These are phyloP conservation scores for Peromyscus polionotus DNA, from an alignment of 2,113 vertebrate genomes.

Conservation along the genomic window DNA sequence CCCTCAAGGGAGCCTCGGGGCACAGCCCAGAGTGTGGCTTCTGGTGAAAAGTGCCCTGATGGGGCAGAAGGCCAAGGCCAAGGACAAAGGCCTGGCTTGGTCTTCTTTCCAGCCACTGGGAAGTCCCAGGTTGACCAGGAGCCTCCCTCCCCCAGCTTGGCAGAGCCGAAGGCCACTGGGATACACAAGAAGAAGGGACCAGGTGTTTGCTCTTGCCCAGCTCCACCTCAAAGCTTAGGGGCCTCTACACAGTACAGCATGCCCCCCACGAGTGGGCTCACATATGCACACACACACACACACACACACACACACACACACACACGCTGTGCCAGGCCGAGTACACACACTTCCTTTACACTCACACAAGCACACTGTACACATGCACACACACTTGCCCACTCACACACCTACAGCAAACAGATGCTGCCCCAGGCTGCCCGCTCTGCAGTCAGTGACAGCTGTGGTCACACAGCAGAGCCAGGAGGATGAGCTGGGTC, in stretches of 20 bases:
- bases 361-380: background rate
- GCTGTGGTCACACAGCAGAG: background rate
- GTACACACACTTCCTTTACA: background rate
- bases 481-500: background rate
- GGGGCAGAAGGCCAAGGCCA: background rate
- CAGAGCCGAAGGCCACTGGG: background rate
- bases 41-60: background rate
- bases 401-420: background rate
- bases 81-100: conserved; percentile 7
- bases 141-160: background rate
- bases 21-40: background rate
- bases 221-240: background rate
- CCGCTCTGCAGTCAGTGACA: background rate
- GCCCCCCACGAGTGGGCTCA: background rate
- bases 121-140: background rate
- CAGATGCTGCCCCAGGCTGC: background rate
- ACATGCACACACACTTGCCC: background rate
- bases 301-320: background rate
- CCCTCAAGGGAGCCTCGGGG: background rate
- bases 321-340: background rate
- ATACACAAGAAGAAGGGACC: background rate
- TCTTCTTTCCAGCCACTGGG: background rate
- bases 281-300: no score
- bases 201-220: background rate
- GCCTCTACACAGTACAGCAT: background rate